These are phyloP conservation scores for Cathartes aura DNA, from an alignment of 2,113 vertebrate genomes.

Conservation along the genomic window DNA sequence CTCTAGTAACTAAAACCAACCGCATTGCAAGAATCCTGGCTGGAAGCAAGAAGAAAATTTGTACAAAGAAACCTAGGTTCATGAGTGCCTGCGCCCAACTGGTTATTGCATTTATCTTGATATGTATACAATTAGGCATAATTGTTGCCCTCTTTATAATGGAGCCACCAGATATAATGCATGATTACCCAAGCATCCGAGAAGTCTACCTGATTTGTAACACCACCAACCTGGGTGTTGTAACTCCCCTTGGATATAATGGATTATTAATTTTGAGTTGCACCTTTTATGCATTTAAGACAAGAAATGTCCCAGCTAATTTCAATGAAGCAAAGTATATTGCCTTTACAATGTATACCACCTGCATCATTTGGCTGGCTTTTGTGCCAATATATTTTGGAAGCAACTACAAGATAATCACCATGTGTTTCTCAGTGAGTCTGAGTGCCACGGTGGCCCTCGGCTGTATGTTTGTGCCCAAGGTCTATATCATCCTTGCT, in stretches of 20 bases:
- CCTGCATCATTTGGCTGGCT: constrained; percentile 98
- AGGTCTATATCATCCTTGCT: constrained; percentile 98
- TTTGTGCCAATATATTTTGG: constrained; percentile 99
- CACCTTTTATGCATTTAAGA: constrained; percentile 99
- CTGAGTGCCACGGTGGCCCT: constrained; percentile 97
- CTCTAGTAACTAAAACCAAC: constrained; percentile 97
- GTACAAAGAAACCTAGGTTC: constrained; percentile 97
- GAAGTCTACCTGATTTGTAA: constrained; percentile 97
- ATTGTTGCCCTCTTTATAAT: constrained; percentile 97
- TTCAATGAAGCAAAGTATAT: constrained; percentile 99
- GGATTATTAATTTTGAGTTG: constrained; percentile 96
- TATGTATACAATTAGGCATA: constrained; percentile 93
- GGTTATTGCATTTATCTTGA: constrained; percentile 94
- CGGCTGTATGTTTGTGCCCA: constrained; percentile 97
- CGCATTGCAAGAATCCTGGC: constrained; percentile 97
- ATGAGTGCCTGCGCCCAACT: constrained; percentile 98
- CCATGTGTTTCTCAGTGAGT: constrained; percentile 98
- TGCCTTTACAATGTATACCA: constrained; percentile 99
- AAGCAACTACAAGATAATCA: constrained; percentile 99
- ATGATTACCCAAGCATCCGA: constrained; percentile 95
- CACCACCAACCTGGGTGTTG: constrained; percentile 94
- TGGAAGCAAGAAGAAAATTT: constrained; percentile 99
- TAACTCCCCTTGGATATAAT: constrained; percentile 96
- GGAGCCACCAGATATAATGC: constrained; percentile 93
- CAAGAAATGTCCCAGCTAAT: constrained; percentile 96